Conservation (phyloP, 2,888 invertebrate genomes). For the Lamproptera curius region DNA sequence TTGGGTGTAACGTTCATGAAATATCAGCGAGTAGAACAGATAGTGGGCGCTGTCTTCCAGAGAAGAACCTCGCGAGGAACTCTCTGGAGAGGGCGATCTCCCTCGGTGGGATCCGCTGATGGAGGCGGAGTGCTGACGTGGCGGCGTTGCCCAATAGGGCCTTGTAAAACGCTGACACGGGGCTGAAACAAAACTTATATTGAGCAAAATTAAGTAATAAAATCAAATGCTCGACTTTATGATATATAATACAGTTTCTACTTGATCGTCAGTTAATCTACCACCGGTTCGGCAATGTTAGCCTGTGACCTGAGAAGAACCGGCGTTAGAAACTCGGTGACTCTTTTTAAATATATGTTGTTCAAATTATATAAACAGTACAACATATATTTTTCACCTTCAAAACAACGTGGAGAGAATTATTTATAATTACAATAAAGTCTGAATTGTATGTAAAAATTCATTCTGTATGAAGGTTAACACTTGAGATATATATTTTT, state of each 20-base stretch:
- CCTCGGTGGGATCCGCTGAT: slow-evolving; percentile 90
- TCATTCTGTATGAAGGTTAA: too few relatives aligned
- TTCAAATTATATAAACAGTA: too few relatives aligned
- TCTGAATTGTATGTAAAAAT: too few relatives aligned
- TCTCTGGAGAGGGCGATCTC: slow-evolving; percentile 88
- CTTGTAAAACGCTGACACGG: slow-evolving; percentile 89
- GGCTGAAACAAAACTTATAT: slow-evolving; percentile 34
- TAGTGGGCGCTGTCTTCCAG: slow-evolving; percentile 98
- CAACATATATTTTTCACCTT: background rate
- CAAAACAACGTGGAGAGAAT: background rate
- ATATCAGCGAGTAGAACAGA: slow-evolving; percentile 95
- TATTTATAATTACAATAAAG: background rate
- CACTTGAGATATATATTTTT: too few relatives aligned
- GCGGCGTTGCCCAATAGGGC: slow-evolving; percentile 96
- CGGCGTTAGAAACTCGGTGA: background rate
- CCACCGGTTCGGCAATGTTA: too few relatives aligned
- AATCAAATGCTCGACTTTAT: background rate
- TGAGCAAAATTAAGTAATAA: background rate
- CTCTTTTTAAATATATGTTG: background rate
- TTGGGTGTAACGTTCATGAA: slow-evolving; percentile 94
- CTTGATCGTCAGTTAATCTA: too few relatives aligned
- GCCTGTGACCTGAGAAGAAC: too few relatives aligned
- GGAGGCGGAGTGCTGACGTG: slow-evolving; percentile 94
- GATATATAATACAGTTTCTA: background rate
- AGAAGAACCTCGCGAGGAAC: slow-evolving; percentile 88